phyloP scores from a whole-genome alignment of 2,797 vertebrate genomes.

The Enteromius trimaculatus region DNA sequence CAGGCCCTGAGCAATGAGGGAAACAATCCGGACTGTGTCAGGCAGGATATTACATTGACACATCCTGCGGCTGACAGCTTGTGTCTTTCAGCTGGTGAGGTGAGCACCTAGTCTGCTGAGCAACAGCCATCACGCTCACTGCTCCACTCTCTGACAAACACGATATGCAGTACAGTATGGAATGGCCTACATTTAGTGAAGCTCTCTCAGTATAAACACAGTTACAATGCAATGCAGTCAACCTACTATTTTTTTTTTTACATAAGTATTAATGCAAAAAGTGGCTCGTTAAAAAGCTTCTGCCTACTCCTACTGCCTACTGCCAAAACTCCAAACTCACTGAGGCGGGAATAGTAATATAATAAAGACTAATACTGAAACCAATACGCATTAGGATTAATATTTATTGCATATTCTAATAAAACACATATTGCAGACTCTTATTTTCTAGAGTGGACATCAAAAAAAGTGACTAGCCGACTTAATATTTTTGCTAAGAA shows the following conservation, averaged over 20 bases:
- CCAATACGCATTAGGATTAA: neutral
- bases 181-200: neutral
- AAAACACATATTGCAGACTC: neutral
- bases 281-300: neutral
- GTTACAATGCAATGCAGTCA: neutral
- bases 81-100: constrained; percentile 75
- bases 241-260: neutral
- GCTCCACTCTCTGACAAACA: constrained; percentile 55
- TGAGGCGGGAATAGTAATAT: neutral
- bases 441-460: neutral
- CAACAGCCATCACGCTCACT: constrained; percentile 64
- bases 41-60: constrained; percentile 81
- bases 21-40: constrained; percentile 82
- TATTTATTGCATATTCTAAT: neutral
- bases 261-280: neutral
- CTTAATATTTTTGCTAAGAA: neutral
- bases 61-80: constrained; percentile 75
- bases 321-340: neutral
- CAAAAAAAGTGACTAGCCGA: neutral
- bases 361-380: neutral
- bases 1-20: constrained; percentile 76
- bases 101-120: constrained; percentile 53
- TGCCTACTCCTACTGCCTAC: too few species aligned
- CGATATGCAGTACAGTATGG: constrained; percentile 2
- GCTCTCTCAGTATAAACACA: neutral